phyloP scores from a whole-genome alignment of 2,113 vertebrate genomes.

The Anhinga rufa region DNA sequence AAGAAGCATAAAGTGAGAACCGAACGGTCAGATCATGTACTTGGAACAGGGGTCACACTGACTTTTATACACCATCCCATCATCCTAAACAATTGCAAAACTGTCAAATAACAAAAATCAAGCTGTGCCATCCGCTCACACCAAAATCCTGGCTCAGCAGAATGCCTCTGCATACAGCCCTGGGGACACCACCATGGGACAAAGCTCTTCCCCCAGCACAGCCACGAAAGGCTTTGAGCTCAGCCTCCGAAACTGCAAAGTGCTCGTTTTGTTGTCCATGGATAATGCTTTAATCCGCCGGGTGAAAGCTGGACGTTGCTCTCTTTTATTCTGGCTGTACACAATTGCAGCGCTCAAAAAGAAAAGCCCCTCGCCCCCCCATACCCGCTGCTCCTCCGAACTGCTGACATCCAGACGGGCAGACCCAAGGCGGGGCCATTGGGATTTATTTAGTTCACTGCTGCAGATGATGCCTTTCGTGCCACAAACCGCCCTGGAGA shows the following conservation, averaged over 20 bases:
- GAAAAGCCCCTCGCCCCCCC: not conserved
- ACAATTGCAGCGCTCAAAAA: not conserved
- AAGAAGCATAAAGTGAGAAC: not conserved
- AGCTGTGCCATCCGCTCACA: not conserved
- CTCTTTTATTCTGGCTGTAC: not conserved
- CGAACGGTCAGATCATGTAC: not conserved
- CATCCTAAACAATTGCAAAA: not conserved
- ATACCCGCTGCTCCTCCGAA: not conserved
- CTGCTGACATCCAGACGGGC: conserved; percentile 21
- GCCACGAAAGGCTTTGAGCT: conserved; percentile 1
- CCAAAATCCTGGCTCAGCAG: conserved; percentile 32
- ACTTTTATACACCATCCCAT: not conserved
- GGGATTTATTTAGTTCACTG: conserved; percentile 57
- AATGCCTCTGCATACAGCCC: not conserved
- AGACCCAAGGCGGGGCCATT: conserved; percentile 38
- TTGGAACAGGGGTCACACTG: not conserved
- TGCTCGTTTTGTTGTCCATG: not conserved
- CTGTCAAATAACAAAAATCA: not conserved
- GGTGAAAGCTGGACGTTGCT: conserved; percentile 22
- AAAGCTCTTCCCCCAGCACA: not conserved
- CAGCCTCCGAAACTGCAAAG: conserved; percentile 19
- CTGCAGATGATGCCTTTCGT: not conserved
- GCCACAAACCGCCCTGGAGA: conserved; percentile 13
- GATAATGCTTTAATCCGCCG: conserved; percentile 16
- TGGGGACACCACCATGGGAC: not conserved